Conservation (phyloP, 2,888 invertebrate genomes). For the Caenorhabditis zanzibari region DNA sequence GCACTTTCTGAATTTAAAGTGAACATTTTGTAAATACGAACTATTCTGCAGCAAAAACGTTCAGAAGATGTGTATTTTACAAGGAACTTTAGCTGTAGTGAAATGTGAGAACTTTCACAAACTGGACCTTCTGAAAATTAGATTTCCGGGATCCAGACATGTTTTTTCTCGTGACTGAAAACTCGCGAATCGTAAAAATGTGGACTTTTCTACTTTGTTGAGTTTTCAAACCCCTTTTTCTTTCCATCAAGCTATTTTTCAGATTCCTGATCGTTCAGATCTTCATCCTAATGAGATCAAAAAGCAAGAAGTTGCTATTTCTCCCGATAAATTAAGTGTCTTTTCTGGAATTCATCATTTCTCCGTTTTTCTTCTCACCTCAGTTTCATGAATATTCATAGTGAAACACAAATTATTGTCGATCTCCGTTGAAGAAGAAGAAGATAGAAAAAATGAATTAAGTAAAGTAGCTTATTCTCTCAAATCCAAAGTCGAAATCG, state of each 20-base stretch:
- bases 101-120: no score
- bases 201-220: neutral
- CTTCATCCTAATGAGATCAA: neutral
- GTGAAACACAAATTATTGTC: conserved; percentile 18
- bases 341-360: conserved; percentile 9
- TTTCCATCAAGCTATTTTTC: neutral
- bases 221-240: neutral
- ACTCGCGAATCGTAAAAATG: neutral
- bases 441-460: conserved; percentile 9
- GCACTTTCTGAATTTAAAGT: neutral
- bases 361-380: conserved; percentile 19
- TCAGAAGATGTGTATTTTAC: no score
- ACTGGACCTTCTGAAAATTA: no score
- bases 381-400: conserved; percentile 55
- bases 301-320: conserved; percentile 34
- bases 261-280: conserved; percentile 14
- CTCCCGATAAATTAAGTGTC: conserved; percentile 28
- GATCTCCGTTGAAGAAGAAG: conserved; percentile 7
- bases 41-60: no score
- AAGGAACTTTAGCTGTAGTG: no score
- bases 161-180: neutral
- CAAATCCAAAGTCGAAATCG: conserved; percentile 14
- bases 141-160: conserved; percentile 11
- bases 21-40: no score
- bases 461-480: neutral